Evolutionary conservation across 2,888 invertebrate genomes (phyloP), one percentile per base, ranked within the genome.

Genomic region (Lycia hirtaria): DNA sequence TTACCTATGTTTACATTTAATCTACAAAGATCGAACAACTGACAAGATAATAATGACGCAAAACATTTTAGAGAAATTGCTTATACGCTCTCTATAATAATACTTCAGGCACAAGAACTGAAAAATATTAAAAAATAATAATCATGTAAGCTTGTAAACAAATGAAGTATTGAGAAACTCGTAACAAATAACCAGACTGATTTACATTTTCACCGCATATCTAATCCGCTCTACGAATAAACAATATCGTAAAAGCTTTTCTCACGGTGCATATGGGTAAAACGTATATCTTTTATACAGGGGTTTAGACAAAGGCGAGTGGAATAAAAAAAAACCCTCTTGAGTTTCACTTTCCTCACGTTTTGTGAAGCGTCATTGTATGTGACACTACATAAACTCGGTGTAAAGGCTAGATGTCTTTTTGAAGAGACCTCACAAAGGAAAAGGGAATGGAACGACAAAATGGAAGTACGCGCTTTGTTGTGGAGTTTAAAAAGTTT

Each of bases 301-400:
- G 65, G 69, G 69, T 75, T 75, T 57, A 81, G 64, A 81, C 80
- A 83, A 79, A 78, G 75, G 67, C 69, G 55, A 67, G 71, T 66
- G 62, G 64, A 62, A 62, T 65, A 75, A 75, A 78, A 81, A 84
- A 84, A 82, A 75, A 64, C 68, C 73, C 72, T 75, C 67, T 77
- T 65, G 64, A 80, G 83, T 87, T 84, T 85, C 84, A 84, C 86
- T 85, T 85, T 85, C 75, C 75, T 75, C 66, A 51, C 60, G 67
- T 75, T 78, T 80, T 83, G 78, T 83, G 73, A 70, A 76, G 77
- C 65, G 59, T 67, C 75, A 80, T 82, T 84, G 80, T 81, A 62
- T 65, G 66, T 62, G 64, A 64, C 69, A 61, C 71, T 65, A 66
- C 65, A 72, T 72, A 73, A 72, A 77, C 69, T 67, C 17, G 45